Conservation (phyloP, 2,797 vertebrate species). For the Ataeniobius toweri region DNA sequence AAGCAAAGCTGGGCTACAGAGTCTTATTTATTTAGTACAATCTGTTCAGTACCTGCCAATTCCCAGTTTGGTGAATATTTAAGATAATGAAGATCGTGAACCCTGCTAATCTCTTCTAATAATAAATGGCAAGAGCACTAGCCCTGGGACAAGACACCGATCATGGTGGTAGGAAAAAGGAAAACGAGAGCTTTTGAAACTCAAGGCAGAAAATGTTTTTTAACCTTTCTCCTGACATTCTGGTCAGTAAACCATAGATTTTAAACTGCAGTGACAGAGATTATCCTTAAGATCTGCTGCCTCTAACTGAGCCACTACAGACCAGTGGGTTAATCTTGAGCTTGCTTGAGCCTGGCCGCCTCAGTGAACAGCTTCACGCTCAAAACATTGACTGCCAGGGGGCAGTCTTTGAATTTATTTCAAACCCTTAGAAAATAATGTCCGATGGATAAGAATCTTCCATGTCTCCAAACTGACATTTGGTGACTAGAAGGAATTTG, state of each 20-base stretch:
- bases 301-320: constrained; percentile 35
- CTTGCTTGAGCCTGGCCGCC: constrained; percentile 26
- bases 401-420: constrained; percentile 28
- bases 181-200: constrained; percentile 18
- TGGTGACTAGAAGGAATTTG: constrained; percentile 11
- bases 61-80: too few species aligned
- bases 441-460: constrained; percentile 14
- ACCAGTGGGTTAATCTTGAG: constrained; percentile 50
- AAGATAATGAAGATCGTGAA: constrained; percentile 10
- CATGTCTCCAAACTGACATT: neutral
- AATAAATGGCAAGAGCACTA: neutral
- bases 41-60: too few species aligned
- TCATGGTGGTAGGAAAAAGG: neutral
- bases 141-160: neutral
- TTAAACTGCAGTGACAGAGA: constrained; percentile 39
- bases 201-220: constrained; percentile 24
- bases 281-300: constrained; percentile 45
- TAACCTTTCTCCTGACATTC: constrained; percentile 43
- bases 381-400: constrained; percentile 11
- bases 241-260: constrained; percentile 33
- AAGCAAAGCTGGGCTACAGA: neutral
- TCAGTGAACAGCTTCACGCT: constrained; percentile 33
- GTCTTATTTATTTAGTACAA: neutral
- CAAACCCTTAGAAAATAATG: constrained; percentile 8
- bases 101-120: constrained; percentile 12